Evolutionary conservation across 2,113 vertebrate species (phyloP).

Genomic region (Pimephales promelas): DNA sequence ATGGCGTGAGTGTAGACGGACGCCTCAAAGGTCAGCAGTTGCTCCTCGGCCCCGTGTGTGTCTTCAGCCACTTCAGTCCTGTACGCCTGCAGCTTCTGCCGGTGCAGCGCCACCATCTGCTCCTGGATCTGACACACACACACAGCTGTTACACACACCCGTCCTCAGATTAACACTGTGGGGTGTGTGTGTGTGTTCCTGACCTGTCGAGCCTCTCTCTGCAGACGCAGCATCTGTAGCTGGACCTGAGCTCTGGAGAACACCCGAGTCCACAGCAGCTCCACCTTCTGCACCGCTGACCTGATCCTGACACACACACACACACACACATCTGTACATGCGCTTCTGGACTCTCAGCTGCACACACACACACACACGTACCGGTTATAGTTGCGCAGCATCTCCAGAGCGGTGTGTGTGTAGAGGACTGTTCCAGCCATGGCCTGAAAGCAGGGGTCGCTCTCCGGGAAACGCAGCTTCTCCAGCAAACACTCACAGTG

Average conservation of each 20-base stretch:
- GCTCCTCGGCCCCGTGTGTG: constrained; percentile 40
- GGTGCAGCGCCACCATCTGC: constrained; percentile 58
- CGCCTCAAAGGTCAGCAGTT: constrained; percentile 63
- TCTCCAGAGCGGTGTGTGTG: constrained; percentile 67
- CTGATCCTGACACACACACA: constrained; percentile 65
- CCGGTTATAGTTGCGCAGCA: constrained; percentile 76
- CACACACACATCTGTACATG: neutral
- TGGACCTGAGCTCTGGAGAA: constrained; percentile 67
- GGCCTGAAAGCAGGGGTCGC: constrained; percentile 68
- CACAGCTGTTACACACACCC: neutral
- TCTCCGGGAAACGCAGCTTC: constrained; percentile 73
- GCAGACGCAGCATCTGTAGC: constrained; percentile 67
- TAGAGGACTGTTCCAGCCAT: constrained; percentile 77
- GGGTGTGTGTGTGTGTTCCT: neutral
- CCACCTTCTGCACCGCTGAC: constrained; percentile 73
- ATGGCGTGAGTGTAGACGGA: constrained; percentile 65
- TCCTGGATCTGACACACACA: constrained; percentile 67
- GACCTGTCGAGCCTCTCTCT: constrained; percentile 68
- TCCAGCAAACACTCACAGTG: constrained; percentile 70
- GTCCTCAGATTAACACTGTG: neutral
- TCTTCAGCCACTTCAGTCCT: constrained; percentile 65
- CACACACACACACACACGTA: constrained; percentile 37
- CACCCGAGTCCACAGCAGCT: constrained; percentile 73
- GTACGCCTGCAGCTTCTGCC: constrained; percentile 68
- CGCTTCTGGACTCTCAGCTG: neutral